Base-by-base conservation (phyloP, 2,888 invertebrate species). In the Aproaerema taeniolella region DNA sequence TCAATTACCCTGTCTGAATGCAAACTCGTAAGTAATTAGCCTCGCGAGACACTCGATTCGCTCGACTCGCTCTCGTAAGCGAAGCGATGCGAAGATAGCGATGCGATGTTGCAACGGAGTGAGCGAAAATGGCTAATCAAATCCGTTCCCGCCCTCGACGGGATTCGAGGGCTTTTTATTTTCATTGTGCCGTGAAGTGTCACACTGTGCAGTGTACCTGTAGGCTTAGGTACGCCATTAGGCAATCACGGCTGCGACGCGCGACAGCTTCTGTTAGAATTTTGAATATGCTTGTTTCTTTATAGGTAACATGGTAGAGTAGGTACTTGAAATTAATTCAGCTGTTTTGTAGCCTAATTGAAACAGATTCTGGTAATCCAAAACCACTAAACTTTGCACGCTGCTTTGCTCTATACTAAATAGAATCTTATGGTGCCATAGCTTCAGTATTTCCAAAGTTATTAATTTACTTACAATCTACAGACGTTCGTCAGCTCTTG, bases 81-180 rank as follows among this genome's bases (percentile, higher is more conserved):
- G 77, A 74, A 74, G 71, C 82, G 76, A 54, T 72, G 77, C 73
- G 79, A 83, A 82, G 82, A 80, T 80, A 76, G 73, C 77, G 71
- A 60, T 58, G 70, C 67, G 70, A 74, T 65, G 74, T 57, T 58
- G 65, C 55, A 62, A 68, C 73, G 65, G 67, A 69, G 58, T 53
- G 76, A 80, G 78, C 75, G 67, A 80, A 85, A 83, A 81, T 81
- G 82, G 79, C 83, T 86, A 86, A 86, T 86, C 86, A 86, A 86
- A 86, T 86, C 81, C 79, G 78, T 79, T 76, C 69, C 74, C 69
- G 69, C 82, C 69, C 80, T 75, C 77, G 58, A 65, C 77, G 70
- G 70, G 48, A 61, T 77, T 80, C 64, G 63, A 80, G 81, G 55
- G 69, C 69, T 77, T 82, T 82, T 81, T 82, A 80, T 82, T 80